phyloP scores from a whole-genome alignment of 2,113 vertebrate genomes.

The Progne subis region DNA sequence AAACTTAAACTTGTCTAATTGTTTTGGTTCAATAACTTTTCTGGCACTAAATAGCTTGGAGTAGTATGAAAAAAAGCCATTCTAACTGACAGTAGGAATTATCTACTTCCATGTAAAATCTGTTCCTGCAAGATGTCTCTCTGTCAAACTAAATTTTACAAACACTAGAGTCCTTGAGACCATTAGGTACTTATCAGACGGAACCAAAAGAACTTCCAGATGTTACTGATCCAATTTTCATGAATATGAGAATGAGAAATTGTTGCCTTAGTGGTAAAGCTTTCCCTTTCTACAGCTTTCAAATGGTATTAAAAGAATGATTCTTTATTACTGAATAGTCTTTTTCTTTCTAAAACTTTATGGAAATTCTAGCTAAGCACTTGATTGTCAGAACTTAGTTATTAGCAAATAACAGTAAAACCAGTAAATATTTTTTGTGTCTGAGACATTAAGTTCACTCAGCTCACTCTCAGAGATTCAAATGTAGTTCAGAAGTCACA shows the following conservation, averaged over 20 bases:
- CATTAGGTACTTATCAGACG: not conserved
- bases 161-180: not conserved
- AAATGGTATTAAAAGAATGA: not conserved
- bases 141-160: slow-evolving; percentile 16
- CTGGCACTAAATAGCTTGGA: not conserved
- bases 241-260: not conserved
- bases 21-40: not conserved
- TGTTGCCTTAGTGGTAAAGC: not conserved
- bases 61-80: not conserved
- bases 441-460: not conserved
- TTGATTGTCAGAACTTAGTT: not conserved
- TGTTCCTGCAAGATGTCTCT: not conserved
- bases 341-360: not conserved
- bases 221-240: not conserved
- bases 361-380: not conserved
- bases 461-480: not conserved
- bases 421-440: not conserved
- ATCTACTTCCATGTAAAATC: slow-evolving; percentile 10
- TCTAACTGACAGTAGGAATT: not conserved
- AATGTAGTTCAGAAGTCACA: not conserved
- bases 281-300: not conserved
- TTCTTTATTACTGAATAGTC: not conserved
- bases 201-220: slow-evolving; percentile 25
- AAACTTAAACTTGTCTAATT: not conserved
- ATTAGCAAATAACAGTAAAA: not conserved